A percentile compares a stretch with the other conserved stretches of the same genome.
Conservation (phyloP, 1,140 invertebrate genomes). For the Rhyacophila brunnea region DNA sequence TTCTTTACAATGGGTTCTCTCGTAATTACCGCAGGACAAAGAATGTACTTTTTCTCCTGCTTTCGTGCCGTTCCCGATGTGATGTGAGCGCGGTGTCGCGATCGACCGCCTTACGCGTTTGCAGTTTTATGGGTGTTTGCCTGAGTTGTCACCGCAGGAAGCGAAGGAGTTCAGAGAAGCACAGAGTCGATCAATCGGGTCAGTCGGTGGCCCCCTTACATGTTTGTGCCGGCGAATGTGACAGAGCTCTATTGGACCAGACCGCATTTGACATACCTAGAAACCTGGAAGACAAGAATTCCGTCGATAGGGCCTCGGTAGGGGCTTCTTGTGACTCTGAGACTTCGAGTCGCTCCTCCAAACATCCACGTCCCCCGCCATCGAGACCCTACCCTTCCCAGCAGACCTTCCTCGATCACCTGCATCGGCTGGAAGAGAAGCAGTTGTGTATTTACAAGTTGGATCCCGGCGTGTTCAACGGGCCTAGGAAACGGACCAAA, state of each 20-base stretch:
- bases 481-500: slow-evolving; percentile 32
- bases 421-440: not conserved
- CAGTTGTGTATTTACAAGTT: slow-evolving; percentile 25
- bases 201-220: slow-evolving; percentile 20
- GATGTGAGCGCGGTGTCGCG: slow-evolving; percentile 7
- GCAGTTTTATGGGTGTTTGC: slow-evolving; percentile 54
- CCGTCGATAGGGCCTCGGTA: slow-evolving; percentile 27
- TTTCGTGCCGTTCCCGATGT: slow-evolving; percentile 17
- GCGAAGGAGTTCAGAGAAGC: slow-evolving; percentile 50
- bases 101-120: slow-evolving; percentile 34
- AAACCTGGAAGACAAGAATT: slow-evolving; percentile 19
- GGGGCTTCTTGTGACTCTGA: slow-evolving; percentile 34
- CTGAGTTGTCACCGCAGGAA: slow-evolving; percentile 54
- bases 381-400: not conserved
- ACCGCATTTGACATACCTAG: slow-evolving; percentile 34
- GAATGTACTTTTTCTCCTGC: slow-evolving; percentile 19
- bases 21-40: slow-evolving; percentile 24
- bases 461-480: slow-evolving; percentile 41
- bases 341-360: slow-evolving; percentile 28
- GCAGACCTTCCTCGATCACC: not conserved
- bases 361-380: slow-evolving; percentile 31
- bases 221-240: slow-evolving; percentile 20
- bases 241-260: slow-evolving; percentile 15
- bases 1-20: slow-evolving; percentile 18
- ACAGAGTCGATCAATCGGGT: slow-evolving; percentile 13